These are phyloP conservation scores for Trachurus trachurus DNA, from an alignment of 2,797 vertebrate species.

Conservation along the genomic window DNA sequence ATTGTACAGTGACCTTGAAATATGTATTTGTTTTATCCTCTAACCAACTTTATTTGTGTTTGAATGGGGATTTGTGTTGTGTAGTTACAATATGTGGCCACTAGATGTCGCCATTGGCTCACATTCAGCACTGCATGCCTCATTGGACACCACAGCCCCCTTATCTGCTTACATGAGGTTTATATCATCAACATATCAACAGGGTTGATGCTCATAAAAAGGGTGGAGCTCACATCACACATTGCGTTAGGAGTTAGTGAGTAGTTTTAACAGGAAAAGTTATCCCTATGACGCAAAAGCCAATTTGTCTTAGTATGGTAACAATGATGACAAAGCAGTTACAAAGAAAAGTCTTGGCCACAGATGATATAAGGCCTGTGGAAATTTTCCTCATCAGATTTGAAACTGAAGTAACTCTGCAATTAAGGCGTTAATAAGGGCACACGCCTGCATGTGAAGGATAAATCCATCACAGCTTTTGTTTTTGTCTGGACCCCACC, in stretches of 20 bases:
- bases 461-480: constrained; percentile 24
- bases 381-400: constrained; percentile 35
- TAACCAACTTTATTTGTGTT: background rate
- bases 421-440: constrained; percentile 37
- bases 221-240: constrained; percentile 41
- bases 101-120: constrained; percentile 71
- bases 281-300: constrained; percentile 40
- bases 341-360: constrained; percentile 20
- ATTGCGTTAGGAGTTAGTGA: constrained; percentile 29
- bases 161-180: constrained; percentile 43
- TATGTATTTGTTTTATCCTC: background rate
- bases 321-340: constrained; percentile 42
- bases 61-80: background rate
- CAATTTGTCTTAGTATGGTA: constrained; percentile 41
- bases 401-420: constrained; percentile 36
- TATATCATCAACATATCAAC: constrained; percentile 51
- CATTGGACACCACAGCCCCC: background rate
- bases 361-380: constrained; percentile 16
- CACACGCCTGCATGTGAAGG: constrained; percentile 27
- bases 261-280: constrained; percentile 24
- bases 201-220: constrained; percentile 57
- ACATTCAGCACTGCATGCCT: constrained; percentile 2
- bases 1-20: background rate
- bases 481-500: constrained; percentile 37
- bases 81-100: constrained; percentile 62